phyloP scores from a whole-genome alignment of 2,888 invertebrate genomes.

The Dastarcus helophoroides region DNA sequence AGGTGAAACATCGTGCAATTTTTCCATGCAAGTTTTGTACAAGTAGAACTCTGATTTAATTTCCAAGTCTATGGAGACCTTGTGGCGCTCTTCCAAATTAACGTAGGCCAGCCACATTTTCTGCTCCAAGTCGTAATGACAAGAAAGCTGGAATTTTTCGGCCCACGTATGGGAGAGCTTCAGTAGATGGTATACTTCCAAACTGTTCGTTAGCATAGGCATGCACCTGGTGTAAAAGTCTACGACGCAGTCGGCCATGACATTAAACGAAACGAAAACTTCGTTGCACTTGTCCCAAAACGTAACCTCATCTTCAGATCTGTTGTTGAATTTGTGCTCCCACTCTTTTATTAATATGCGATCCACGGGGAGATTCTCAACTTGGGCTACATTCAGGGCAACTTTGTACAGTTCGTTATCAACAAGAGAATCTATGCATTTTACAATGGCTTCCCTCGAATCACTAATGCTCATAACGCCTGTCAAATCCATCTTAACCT shows the following conservation, averaged over 20 bases:
- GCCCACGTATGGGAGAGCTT: slow-evolving; percentile 32
- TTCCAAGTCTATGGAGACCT: slow-evolving; percentile 11
- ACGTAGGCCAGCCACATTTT: slow-evolving; percentile 29
- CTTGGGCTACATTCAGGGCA: slow-evolving; percentile 47
- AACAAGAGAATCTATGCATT: slow-evolving; percentile 45
- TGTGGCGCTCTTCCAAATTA: slow-evolving; percentile 19
- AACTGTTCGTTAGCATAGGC: slow-evolving; percentile 36
- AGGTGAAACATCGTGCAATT: slow-evolving; percentile 13
- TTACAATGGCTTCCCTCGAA: slow-evolving; percentile 39
- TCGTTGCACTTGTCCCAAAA: slow-evolving; percentile 51
- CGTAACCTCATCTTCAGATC: slow-evolving; percentile 36
- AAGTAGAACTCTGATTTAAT: slow-evolving; percentile 8
- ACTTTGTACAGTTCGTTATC: slow-evolving; percentile 41
- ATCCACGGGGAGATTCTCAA: slow-evolving; percentile 40
- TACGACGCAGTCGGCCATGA: slow-evolving; percentile 50
- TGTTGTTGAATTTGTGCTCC: slow-evolving; percentile 40
- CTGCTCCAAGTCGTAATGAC: slow-evolving; percentile 26
- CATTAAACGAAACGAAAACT: slow-evolving; percentile 48
- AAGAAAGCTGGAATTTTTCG: slow-evolving; percentile 21
- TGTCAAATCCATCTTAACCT: slow-evolving; percentile 42
- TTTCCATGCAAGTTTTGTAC: slow-evolving; percentile 13
- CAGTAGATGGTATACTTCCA: slow-evolving; percentile 41
- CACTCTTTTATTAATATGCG: slow-evolving; percentile 45
- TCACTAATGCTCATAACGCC: slow-evolving; percentile 24
- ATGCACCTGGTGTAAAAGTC: slow-evolving; percentile 50